phyloP scores from a whole-genome alignment of 1,140 invertebrate genomes.

The Atta texana region DNA sequence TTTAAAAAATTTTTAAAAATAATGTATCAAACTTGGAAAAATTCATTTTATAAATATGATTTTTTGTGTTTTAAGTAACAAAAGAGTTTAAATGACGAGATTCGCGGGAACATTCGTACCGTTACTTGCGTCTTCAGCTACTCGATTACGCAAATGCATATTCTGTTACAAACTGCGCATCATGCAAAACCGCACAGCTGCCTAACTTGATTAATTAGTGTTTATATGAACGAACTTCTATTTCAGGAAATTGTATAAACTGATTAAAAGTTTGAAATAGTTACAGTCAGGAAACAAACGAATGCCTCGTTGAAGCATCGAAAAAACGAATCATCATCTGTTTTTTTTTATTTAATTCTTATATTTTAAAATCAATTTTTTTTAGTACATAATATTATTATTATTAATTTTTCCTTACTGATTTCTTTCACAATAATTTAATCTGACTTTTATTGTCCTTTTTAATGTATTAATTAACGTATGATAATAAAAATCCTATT shows the following conservation, averaged over 20 bases:
- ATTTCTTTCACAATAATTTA: background rate
- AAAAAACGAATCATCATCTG: slow-evolving; percentile 55
- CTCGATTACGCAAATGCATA: slow-evolving; percentile 60
- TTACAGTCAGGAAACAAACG: slow-evolving; percentile 41
- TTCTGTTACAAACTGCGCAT: slow-evolving; percentile 58
- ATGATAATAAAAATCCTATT: too few relatives aligned
- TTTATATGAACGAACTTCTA: slow-evolving; percentile 66
- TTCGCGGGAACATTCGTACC: slow-evolving; percentile 6
- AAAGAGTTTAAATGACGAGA: slow-evolving; percentile 52
- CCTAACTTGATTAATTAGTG: slow-evolving; percentile 69
- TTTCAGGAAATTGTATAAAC: slow-evolving; percentile 70
- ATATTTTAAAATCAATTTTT: background rate
- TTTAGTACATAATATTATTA: background rate
- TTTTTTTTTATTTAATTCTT: slow-evolving; percentile 16
- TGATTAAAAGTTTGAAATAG: slow-evolving; percentile 73
- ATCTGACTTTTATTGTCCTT: background rate
- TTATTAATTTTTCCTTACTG: background rate
- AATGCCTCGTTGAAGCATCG: background rate
- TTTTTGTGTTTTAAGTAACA: background rate
- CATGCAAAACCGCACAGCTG: slow-evolving; percentile 32
- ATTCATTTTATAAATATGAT: background rate
- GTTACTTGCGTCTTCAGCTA: slow-evolving; percentile 31
- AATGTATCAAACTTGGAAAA: background rate
- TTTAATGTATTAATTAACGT: too few relatives aligned
- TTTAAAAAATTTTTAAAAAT: background rate